phyloP scores from a whole-genome alignment of 2,888 invertebrate genomes.

The Acleris holmiana region DNA sequence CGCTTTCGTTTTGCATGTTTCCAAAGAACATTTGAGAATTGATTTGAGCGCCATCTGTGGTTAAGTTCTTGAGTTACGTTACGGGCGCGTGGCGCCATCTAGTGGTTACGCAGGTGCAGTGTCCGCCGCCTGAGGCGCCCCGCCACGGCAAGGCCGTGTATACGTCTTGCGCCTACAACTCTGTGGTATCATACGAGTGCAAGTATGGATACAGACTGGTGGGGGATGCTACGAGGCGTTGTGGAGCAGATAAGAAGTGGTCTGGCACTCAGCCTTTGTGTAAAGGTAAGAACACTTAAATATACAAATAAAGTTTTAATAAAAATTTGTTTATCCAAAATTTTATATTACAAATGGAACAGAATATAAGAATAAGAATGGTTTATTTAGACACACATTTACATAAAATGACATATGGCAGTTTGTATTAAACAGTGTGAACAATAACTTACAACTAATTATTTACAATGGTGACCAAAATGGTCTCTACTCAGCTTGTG shows the following conservation, averaged over 20 bases:
- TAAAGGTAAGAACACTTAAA: constrained; percentile 87
- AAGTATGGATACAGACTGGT: constrained; percentile 96
- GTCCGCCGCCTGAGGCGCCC: constrained; percentile 95
- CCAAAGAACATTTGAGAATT: constrained; percentile 33
- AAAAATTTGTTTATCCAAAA: too few relatives aligned
- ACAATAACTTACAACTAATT: too few relatives aligned
- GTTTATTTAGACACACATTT: too few relatives aligned
- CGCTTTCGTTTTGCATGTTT: constrained; percentile 53
- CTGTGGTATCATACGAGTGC: constrained; percentile 97
- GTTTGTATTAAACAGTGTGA: too few relatives aligned
- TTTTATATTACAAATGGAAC: too few relatives aligned
- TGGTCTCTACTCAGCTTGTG: too few relatives aligned
- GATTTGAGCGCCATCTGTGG: constrained; percentile 58
- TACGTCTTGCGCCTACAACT: constrained; percentile 96
- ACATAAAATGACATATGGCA: too few relatives aligned
- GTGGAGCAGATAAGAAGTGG: constrained; percentile 98
- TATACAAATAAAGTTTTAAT: too few relatives aligned
- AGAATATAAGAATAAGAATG: too few relatives aligned
- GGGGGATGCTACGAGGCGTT: constrained; percentile 95
- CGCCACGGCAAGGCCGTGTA: constrained; percentile 96
- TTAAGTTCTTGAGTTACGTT: constrained; percentile 54
- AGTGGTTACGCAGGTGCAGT: constrained; percentile 97
- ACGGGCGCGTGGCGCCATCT: constrained; percentile 79
- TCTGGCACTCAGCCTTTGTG: constrained; percentile 95
- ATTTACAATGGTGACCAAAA: too few relatives aligned